Evolutionary conservation across 2,113 vertebrate species (phyloP), one percentile per base, ranked within the genome.

Genomic region (Orthonyx spaldingii): DNA sequence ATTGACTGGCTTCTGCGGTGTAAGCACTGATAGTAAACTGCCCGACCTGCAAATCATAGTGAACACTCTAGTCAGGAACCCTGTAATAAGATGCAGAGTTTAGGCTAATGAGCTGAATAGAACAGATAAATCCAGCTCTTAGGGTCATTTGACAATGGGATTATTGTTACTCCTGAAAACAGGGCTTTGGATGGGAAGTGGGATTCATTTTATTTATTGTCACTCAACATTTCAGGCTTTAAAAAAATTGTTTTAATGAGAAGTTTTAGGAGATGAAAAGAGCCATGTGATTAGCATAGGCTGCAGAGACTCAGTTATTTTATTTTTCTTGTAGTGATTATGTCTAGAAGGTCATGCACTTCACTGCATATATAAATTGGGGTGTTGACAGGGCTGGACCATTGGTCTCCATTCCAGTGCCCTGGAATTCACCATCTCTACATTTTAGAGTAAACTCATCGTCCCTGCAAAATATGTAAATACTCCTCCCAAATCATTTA

Each of bases 21-120:
- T 78, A 71, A 84, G 70, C 44, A 46, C 19, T 53, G 64, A 72
- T 39, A 71, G 32, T 94, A 82, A 84, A 83, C 39, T 83, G 81
- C 84, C 87, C 1, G 16, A 77, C 91, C 63, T 87, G 75, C 57
- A 27, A 83, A 95, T 92, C 52, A n/a, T 33, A 93, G 69, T 83
- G 84, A 80, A 56, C 46, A 74, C 68, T 93, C 46, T 94, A 91
- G 94, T 93, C 52, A 89, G 93, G 89, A 91, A 52, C 94, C 91
- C 44, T 75, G 77, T 95, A 97, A 97, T 93, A 88, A 95, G 93
- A 97, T 95, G 95, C 90, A 92, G 94, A 87, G 75, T 96, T 95
- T 94, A 97, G 87, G 96, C 95, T 97, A 96, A 97, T 96, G 93
- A 97, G 92, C 90, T 97, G 82, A 93, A 75, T 64, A 81, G 87